phyloP scores from a whole-genome alignment of 2,113 vertebrate species.

The Sclerurus mexicanus region DNA sequence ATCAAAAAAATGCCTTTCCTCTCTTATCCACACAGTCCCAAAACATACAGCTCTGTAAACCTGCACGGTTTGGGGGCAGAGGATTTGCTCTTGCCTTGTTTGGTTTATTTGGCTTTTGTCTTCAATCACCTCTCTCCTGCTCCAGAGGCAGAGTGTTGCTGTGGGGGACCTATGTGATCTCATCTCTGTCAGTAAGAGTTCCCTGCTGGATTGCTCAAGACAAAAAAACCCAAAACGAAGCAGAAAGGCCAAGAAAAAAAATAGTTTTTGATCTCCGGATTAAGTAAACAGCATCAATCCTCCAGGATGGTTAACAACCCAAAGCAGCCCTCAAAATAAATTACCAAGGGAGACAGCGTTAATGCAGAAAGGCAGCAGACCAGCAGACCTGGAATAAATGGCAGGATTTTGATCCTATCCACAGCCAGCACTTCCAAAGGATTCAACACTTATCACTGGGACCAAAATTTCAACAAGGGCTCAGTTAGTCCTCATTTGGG shows the following conservation, averaged over 20 bases:
- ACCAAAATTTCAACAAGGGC: background rate
- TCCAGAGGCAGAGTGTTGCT: background rate
- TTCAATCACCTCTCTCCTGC: background rate
- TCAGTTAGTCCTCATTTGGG: background rate
- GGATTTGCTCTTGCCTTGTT: background rate
- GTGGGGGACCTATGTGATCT: background rate
- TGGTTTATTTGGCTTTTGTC: background rate
- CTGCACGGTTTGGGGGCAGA: background rate
- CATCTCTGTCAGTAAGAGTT: background rate
- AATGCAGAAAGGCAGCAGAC: background rate
- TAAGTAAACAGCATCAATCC: background rate
- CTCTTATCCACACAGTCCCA: background rate
- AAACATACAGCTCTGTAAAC: background rate
- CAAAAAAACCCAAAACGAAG: background rate
- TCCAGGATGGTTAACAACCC: background rate
- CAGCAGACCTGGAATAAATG: background rate
- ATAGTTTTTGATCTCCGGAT: background rate
- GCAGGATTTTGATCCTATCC: background rate
- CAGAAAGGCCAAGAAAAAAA: background rate
- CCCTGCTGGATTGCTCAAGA: background rate
- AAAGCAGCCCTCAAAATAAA: background rate
- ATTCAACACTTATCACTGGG: background rate
- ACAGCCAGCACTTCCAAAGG: background rate
- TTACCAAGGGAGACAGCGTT: background rate
- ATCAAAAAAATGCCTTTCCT: background rate